phyloP scores from a whole-genome alignment of 1,140 invertebrate species.

The Drosophila pseudoananassae region DNA sequence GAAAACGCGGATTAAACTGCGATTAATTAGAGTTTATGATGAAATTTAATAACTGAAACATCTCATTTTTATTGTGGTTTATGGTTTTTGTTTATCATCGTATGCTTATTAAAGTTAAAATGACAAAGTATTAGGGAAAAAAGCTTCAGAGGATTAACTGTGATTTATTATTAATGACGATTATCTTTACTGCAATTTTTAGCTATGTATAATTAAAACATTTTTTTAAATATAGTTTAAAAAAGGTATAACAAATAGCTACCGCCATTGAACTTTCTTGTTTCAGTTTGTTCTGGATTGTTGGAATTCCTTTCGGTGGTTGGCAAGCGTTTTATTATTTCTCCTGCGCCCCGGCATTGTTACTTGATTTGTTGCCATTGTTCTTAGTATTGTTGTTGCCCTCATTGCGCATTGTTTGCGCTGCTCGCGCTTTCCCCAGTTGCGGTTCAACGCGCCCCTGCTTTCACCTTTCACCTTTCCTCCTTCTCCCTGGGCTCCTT shows the following conservation, averaged over 20 bases:
- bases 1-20: constrained; percentile 21
- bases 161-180: not conserved
- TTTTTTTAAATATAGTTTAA: not conserved
- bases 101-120: not conserved
- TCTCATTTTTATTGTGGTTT: not conserved
- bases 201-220: not conserved
- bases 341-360: constrained; percentile 39
- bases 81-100: not conserved
- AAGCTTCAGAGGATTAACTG: too few relatives aligned
- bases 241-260: not conserved
- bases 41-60: not conserved
- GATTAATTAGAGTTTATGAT: constrained; percentile 4
- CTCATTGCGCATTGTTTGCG: constrained; percentile 60
- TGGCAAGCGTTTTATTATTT: constrained; percentile 52
- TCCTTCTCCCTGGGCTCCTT: constrained; percentile 9
- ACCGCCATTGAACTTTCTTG: not conserved
- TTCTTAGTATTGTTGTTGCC: constrained; percentile 41
- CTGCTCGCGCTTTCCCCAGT: constrained; percentile 68
- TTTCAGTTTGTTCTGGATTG: constrained; percentile 20
- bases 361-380: constrained; percentile 60
- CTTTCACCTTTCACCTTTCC: not conserved
- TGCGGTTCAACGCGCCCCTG: constrained; percentile 70
- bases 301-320: constrained; percentile 32
- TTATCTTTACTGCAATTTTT: not conserved
- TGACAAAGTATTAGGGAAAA: not conserved